These are phyloP conservation scores for Liopterus haemorrhoidalis DNA, from an alignment of 2,888 invertebrate genomes.

Conservation along the genomic window DNA sequence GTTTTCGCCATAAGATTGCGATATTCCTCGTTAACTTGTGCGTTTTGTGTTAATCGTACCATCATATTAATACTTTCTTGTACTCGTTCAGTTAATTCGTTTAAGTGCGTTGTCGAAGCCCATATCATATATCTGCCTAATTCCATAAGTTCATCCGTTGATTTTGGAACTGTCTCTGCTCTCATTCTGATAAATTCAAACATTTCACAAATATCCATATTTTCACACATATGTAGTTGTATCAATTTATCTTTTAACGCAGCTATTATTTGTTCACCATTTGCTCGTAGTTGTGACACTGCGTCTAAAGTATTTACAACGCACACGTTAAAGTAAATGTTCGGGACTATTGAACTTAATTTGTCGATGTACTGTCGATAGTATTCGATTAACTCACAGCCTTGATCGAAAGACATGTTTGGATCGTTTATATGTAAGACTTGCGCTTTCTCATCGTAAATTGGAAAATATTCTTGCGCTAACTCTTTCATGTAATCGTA, in stretches of 20 bases:
- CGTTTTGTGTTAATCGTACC: constrained; percentile 69
- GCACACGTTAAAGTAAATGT: constrained; percentile 63
- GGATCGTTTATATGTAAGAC: constrained; percentile 49
- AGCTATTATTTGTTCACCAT: constrained; percentile 54
- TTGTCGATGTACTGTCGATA: constrained; percentile 56
- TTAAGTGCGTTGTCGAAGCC: constrained; percentile 67
- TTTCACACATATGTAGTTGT: constrained; percentile 58
- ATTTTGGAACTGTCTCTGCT: constrained; percentile 67
- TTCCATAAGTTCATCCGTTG: constrained; percentile 75
- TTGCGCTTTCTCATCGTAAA: constrained; percentile 47
- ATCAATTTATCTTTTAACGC: constrained; percentile 60
- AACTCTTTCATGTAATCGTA: constrained; percentile 51
- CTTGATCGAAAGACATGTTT: constrained; percentile 53
- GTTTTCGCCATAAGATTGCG: constrained; percentile 74
- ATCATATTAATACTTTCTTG: constrained; percentile 59
- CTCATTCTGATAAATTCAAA: constrained; percentile 65
- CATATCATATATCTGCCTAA: constrained; percentile 71
- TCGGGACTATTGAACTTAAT: constrained; percentile 57
- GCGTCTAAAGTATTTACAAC: constrained; percentile 58
- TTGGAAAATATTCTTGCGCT: constrained; percentile 51
- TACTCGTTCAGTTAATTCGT: constrained; percentile 64
- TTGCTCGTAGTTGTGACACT: constrained; percentile 55
- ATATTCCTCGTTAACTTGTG: constrained; percentile 66
- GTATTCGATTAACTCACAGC: constrained; percentile 55
- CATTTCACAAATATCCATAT: constrained; percentile 61